phyloP scores from a whole-genome alignment of 2,888 invertebrate genomes.

The Cephus pulcher region DNA sequence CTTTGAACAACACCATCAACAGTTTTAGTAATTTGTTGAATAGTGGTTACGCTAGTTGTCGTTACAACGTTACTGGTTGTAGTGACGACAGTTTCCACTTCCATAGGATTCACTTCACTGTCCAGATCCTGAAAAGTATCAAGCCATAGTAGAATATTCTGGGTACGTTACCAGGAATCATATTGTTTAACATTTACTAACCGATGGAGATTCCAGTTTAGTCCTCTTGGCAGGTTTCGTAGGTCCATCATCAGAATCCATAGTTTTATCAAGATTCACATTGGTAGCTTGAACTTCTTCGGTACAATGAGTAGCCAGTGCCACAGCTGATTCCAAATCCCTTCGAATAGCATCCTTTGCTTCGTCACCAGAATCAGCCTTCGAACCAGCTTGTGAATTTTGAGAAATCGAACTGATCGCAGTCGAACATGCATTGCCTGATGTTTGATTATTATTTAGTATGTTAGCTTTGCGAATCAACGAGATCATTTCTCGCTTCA shows the following conservation, averaged over 20 bases:
- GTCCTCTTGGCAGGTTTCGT: slow-evolving; percentile 44
- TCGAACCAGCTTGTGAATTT: slow-evolving; percentile 8
- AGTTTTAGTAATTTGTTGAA: slow-evolving; percentile 61
- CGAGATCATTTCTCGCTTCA: slow-evolving; percentile 76
- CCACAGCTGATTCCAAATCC: slow-evolving; percentile 73
- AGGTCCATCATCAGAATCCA: slow-evolving; percentile 16
- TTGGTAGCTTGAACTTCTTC: slow-evolving; percentile 64
- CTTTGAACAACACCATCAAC: slow-evolving; percentile 68
- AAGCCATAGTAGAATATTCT: background rate
- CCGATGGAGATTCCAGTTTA: slow-evolving; percentile 47
- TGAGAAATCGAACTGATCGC: slow-evolving; percentile 4
- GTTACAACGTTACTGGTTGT: slow-evolving; percentile 62
- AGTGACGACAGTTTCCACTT: slow-evolving; percentile 53
- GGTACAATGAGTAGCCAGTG: slow-evolving; percentile 73
- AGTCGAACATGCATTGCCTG: slow-evolving; percentile 22
- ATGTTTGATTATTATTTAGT: slow-evolving; percentile 53
- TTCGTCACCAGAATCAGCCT: slow-evolving; percentile 40
- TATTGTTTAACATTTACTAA: background rate
- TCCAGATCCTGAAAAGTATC: slow-evolving; percentile 68
- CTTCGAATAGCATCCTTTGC: slow-evolving; percentile 71
- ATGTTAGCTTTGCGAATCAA: slow-evolving; percentile 75
- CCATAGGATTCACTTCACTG: slow-evolving; percentile 69
- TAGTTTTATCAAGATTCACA: slow-evolving; percentile 1
- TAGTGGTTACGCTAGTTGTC: slow-evolving; percentile 64
- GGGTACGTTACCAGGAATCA: background rate